Base-by-base conservation (phyloP, 2,888 invertebrate genomes). In the Thyatira batis region DNA sequence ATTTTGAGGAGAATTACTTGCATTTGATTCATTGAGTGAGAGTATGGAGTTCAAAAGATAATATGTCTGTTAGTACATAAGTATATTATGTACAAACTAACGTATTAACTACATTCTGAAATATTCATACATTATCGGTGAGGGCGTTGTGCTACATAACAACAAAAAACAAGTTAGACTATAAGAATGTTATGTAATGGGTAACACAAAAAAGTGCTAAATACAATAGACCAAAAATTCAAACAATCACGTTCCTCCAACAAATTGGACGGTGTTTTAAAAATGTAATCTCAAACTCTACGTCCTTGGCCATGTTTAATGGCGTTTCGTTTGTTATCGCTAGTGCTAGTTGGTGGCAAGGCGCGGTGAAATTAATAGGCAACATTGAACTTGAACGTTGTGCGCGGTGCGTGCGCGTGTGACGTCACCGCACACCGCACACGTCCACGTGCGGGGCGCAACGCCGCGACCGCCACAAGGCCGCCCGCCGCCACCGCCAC, bases 311-410 rank as follows among this genome's bases (percentile, higher is more conserved):
- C 5, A 27, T 48, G 27, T 48, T 48, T 27, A 28, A 48, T 27
- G 48, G 27, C 28, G 10, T 27, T 21, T 27, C 48, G 28, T 25
- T 27, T 20, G 39, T 39, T 43, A 50, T 51, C 59, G 58, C 58
- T 58, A 65, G 61, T 67, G 66, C 65, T 69, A 66, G 72, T 60
- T 67, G 68, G 76, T 79, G 76, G 73, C 71, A 74, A 75, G 74
- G 75, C 73, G 76, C 78, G 71, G 78, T 79, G 73, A 80, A 86
- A 85, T 84, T 85, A 86, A 86, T 82, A 82, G 82, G 78, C 85
- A 90, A 69, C 91, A 90, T 89, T 91, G 91, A 91, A 91, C 90
- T 90, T 91, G 91, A 89, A 86, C 87, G 85, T 73, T 70, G 69
- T 65, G 64, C 69, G 67, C 69, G 70, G 76, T 81, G 83, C 82